Conservation (phyloP, 1,140 invertebrate species). For the Lycorma delicatula region DNA sequence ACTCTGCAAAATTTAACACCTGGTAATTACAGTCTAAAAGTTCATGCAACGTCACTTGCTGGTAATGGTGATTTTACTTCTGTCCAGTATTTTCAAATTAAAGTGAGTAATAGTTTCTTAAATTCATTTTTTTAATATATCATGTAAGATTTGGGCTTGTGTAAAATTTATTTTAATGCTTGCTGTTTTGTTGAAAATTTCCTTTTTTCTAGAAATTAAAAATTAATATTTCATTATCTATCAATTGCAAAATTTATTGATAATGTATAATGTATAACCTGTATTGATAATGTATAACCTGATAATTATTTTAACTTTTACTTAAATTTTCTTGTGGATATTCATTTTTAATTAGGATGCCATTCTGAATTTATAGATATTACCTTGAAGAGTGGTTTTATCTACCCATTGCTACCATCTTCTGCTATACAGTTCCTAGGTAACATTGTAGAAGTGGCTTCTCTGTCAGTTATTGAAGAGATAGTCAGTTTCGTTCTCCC, state of each 20-base stretch:
- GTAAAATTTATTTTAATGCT: neutral
- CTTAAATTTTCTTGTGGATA: no score
- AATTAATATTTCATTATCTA: neutral
- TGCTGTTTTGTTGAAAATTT: neutral
- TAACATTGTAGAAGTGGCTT: no score
- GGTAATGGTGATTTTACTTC: slow-evolving; percentile 62
- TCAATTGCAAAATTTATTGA: slow-evolving; percentile 2
- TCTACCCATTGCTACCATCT: no score
- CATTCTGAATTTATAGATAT: no score
- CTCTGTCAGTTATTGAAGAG: no score
- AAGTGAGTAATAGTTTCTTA: slow-evolving; percentile 34
- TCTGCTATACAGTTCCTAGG: no score
- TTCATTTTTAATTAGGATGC: no score
- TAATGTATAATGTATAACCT: no score
- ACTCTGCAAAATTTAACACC: slow-evolving; percentile 47
- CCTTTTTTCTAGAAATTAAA: neutral
- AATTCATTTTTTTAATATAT: slow-evolving; percentile 11
- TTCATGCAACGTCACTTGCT: slow-evolving; percentile 70
- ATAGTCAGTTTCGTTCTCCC: no score
- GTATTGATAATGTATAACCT: no score
- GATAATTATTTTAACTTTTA: no score
- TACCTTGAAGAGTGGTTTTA: no score
- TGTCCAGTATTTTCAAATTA: slow-evolving; percentile 53
- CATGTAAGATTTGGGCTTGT: neutral
- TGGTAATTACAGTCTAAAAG: slow-evolving; percentile 75